A percentile compares a stretch with the other conserved stretches of the same genome.
Conservation (phyloP, 2,888 invertebrate species). For the Pelosia muscerda region DNA sequence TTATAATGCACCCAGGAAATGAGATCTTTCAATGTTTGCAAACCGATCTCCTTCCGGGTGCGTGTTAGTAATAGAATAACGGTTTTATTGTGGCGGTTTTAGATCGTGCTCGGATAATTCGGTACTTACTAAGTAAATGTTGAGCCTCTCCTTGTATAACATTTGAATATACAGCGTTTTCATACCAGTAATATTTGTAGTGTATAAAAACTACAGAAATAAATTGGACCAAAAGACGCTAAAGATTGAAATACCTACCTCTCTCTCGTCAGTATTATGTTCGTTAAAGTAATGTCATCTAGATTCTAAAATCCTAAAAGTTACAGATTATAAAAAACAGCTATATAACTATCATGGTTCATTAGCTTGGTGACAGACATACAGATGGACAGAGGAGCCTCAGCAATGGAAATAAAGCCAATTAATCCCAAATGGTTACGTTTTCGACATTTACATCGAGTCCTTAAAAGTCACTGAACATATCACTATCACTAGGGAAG, state of each 20-base stretch:
- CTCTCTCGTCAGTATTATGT: neutral
- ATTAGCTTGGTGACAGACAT: no score
- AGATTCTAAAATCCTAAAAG: neutral
- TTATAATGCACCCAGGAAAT: slow-evolving; percentile 64
- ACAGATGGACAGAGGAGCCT: no score
- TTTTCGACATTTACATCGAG: slow-evolving; percentile 14
- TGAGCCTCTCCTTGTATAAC: slow-evolving; percentile 1
- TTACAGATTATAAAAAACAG: no score
- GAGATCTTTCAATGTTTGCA: slow-evolving; percentile 61
- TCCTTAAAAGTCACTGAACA: slow-evolving; percentile 55
- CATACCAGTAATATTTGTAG: neutral
- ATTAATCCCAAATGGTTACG: slow-evolving; percentile 9
- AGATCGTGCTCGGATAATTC: slow-evolving; percentile 43
- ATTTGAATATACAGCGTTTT: neutral
- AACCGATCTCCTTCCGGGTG: slow-evolving; percentile 52
- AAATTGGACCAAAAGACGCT: no score
- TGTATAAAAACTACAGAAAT: neutral
- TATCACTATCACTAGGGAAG: slow-evolving; percentile 66
- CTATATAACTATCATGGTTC: no score
- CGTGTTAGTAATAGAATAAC: slow-evolving; percentile 44
- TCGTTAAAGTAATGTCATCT: neutral
- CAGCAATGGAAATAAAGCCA: neutral
- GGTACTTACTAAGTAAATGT: slow-evolving; percentile 26
- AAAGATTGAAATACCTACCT: no score
- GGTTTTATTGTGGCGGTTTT: slow-evolving; percentile 35